Conservation (phyloP, 2,888 invertebrate species). For the Drosophila borealis region DNA sequence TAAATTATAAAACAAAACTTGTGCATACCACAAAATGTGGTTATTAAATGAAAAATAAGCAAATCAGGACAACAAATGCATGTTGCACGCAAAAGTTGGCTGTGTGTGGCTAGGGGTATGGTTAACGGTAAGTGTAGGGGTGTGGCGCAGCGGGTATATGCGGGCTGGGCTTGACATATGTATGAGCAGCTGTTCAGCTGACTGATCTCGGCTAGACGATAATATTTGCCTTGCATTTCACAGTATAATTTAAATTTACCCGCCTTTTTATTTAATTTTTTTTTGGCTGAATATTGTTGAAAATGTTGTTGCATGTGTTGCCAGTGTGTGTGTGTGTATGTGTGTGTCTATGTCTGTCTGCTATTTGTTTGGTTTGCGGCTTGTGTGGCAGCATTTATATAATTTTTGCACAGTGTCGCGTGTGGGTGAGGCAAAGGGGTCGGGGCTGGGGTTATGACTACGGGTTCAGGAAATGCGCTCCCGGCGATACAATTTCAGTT, state of each 20-base stretch:
- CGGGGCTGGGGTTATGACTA: constrained; percentile 9
- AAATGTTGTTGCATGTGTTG: constrained; percentile 58
- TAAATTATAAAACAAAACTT: constrained; percentile 72
- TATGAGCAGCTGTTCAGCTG: constrained; percentile 41
- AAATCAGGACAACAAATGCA: constrained; percentile 62
- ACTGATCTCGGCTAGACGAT: constrained; percentile 71
- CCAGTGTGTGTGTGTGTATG: constrained; percentile 23
- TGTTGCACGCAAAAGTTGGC: not conserved
- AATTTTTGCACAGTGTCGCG: constrained; percentile 59
- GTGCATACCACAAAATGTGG: constrained; percentile 64
- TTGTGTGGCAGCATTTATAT: constrained; percentile 75
- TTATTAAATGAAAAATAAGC: constrained; percentile 74
- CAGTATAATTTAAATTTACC: constrained; percentile 66
- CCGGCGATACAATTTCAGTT: constrained; percentile 75
- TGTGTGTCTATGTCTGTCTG: constrained; percentile 55
- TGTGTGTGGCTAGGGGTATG: not conserved
- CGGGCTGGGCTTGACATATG: constrained; percentile 12
- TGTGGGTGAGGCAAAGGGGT: not conserved
- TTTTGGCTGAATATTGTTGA: constrained; percentile 39
- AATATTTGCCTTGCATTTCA: constrained; percentile 74
- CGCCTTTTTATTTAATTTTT: constrained; percentile 25
- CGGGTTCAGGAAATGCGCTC: constrained; percentile 67
- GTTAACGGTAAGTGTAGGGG: not conserved
- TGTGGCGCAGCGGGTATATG: not conserved
- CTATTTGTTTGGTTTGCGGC: constrained; percentile 73